phyloP scores from a whole-genome alignment of 2,888 invertebrate species.

The Oegoconia quadripuncta region DNA sequence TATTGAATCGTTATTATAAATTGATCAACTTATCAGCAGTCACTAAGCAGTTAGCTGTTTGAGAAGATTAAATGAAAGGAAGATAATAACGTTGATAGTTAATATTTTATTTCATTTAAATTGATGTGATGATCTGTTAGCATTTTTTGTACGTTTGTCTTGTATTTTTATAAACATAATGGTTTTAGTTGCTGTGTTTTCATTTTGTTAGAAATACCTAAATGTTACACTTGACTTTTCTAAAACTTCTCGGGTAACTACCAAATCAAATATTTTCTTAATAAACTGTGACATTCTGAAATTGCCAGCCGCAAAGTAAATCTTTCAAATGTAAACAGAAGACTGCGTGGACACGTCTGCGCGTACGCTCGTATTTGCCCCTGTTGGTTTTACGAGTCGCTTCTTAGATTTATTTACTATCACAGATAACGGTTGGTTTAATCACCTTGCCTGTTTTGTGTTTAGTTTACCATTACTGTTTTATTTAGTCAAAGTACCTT shows the following conservation, averaged over 20 bases:
- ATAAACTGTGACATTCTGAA: conserved; percentile 26
- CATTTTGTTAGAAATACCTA: no score
- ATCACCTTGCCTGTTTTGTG: conserved; percentile 55
- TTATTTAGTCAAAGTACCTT: conserved; percentile 4
- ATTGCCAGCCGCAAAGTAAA: conserved; percentile 35
- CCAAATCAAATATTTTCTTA: conserved; percentile 28
- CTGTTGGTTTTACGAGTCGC: conserved; percentile 53
- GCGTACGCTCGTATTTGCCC: conserved; percentile 35
- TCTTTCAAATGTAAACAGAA: conserved; percentile 38
- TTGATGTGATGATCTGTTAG: no score
- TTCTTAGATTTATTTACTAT: conserved; percentile 54
- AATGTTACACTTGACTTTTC: conserved; percentile 4
- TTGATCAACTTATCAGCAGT: conserved; percentile 9
- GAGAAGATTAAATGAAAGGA: neutral
- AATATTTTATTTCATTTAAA: no score
- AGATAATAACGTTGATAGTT: no score
- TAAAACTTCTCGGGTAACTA: conserved; percentile 17
- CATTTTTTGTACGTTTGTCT: no score
- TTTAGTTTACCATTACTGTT: conserved; percentile 37
- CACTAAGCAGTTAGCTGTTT: neutral
- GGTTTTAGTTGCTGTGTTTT: neutral
- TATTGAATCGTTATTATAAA: conserved; percentile 7
- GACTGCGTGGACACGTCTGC: conserved; percentile 12
- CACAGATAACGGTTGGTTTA: conserved; percentile 59
- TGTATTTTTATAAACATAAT: no score